A percentile compares a stretch with the other conserved stretches of the same genome.
Evolutionary conservation across 1,140 invertebrate species (phyloP).

Genomic region (Drosophila pseudoananassae): DNA sequence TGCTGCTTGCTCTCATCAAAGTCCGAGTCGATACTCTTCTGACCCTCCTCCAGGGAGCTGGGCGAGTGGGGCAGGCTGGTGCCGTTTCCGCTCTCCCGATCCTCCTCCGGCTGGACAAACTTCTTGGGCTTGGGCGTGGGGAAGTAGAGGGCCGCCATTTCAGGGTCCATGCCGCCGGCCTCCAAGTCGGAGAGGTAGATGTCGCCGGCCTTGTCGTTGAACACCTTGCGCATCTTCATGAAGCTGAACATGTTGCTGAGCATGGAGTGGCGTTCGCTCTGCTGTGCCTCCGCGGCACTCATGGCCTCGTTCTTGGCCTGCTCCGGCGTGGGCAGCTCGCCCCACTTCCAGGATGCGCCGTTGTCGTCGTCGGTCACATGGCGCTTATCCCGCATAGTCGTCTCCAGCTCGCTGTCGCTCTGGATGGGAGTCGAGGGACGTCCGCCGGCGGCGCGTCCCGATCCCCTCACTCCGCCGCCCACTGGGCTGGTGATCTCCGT

Average conservation of each 20-base stretch:
- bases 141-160: constrained; percentile 95
- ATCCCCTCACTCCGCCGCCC: constrained; percentile 36
- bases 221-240: constrained; percentile 91
- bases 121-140: constrained; percentile 85
- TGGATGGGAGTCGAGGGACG: constrained; percentile 93
- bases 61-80: constrained; percentile 97
- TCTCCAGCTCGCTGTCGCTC: constrained; percentile 97
- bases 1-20: constrained; percentile 90
- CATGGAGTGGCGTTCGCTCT: constrained; percentile 89
- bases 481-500: constrained; percentile 88
- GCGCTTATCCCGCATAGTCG: constrained; percentile 86
- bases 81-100: constrained; percentile 97
- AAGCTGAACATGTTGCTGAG: constrained; percentile 96
- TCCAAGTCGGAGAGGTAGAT: constrained; percentile 97
- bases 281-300: constrained; percentile 72
- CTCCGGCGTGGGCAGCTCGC: constrained; percentile 92
- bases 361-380: constrained; percentile 83
- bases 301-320: constrained; percentile 42
- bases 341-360: constrained; percentile 96
- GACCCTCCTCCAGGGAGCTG: constrained; percentile 90
- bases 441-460: constrained; percentile 84
- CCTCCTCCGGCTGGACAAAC: constrained; percentile 88
- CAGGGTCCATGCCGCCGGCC: constrained; percentile 94
- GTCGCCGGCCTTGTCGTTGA: constrained; percentile 88
- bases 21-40: constrained; percentile 91